phyloP scores from a whole-genome alignment of 1,140 invertebrate species.

The Gryllus bimaculatus region DNA sequence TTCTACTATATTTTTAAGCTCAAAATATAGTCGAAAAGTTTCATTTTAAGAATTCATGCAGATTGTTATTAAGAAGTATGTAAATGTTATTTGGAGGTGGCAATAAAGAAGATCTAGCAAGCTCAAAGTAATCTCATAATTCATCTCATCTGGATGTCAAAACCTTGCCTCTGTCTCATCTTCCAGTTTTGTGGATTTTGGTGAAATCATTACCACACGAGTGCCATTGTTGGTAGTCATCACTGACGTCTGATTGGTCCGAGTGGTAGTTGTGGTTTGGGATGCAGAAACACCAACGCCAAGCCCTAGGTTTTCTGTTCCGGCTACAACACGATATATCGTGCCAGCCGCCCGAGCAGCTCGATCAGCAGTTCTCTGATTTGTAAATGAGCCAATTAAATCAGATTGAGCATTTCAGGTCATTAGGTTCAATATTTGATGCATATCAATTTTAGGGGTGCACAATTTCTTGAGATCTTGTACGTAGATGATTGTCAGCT shows the following conservation, averaged over 20 bases:
- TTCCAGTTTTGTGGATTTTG: neutral
- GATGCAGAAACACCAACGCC: constrained; percentile 40
- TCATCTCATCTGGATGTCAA: neutral
- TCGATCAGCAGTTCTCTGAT: constrained; percentile 60
- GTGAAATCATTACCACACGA: constrained; percentile 20
- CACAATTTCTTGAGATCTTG: no score
- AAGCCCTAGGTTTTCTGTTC: constrained; percentile 62
- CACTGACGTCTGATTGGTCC: constrained; percentile 23
- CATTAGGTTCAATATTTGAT: constrained; percentile 10
- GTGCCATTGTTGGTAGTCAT: constrained; percentile 27
- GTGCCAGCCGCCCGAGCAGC: constrained; percentile 63
- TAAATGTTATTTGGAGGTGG: no score
- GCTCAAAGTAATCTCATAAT: neutral
- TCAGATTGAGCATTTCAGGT: constrained; percentile 24
- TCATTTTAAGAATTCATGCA: no score
- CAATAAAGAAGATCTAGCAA: no score
- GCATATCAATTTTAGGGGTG: no score
- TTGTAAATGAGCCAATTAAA: constrained; percentile 9
- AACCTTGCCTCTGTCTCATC: neutral
- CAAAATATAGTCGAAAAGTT: no score
- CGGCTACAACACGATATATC: constrained; percentile 64
- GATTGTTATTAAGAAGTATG: no score
- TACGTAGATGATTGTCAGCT: no score
- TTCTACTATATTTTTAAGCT: no score
- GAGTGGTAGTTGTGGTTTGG: constrained; percentile 44